Evolutionary conservation across 2,888 invertebrate genomes (phyloP), one percentile per base, ranked within the genome.

Genomic region (Rotaria sp.): DNA sequence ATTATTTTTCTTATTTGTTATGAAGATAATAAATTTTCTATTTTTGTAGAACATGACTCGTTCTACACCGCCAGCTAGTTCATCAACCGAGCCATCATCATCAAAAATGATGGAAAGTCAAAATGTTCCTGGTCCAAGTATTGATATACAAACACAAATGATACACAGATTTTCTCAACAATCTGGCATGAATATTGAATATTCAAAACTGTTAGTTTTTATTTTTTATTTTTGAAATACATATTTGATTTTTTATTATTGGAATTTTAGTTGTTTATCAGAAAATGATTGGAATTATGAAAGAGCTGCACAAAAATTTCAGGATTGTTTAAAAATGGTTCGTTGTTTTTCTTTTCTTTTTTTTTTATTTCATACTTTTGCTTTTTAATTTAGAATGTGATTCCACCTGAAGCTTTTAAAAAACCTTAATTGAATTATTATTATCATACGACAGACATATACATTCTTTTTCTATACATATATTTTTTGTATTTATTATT

Each of bases 401-500:
- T 80, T 45, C 80, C 80, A 45, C n/a, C 80, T 41, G 80, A 41
- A 4, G 80, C 80, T 45, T 80, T 80, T 26, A 15, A 7, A 26
- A 80, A 26, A 45, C 21, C 80, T 3, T 80, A 45, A 80, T 67
- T 38, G 2, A 21, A 35, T 67, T 10, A 30, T 30, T 0, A 21
- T 5, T 5, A 18, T 21, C 67, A 67, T 21, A 5, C 7, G 35
- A 67, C 18, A 67, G 35, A 67, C 30, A 67, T 67, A 67, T 35
- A 67, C 35, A 52, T 52, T 52, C 52, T 24, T 52, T 52, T 52
- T 21, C 52, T 52, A 52, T 52, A 24, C 52, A 52, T 52, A 67
- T 67, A 67, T 67, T 67, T 59, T 59, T 67, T 67, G 67, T 67
- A 67, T 67, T 67, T 67, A 67, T 67, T 67, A 38, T 35, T 67